Base-by-base conservation (phyloP, 2,797 vertebrate species). In the Rhyacichthys aspro region DNA sequence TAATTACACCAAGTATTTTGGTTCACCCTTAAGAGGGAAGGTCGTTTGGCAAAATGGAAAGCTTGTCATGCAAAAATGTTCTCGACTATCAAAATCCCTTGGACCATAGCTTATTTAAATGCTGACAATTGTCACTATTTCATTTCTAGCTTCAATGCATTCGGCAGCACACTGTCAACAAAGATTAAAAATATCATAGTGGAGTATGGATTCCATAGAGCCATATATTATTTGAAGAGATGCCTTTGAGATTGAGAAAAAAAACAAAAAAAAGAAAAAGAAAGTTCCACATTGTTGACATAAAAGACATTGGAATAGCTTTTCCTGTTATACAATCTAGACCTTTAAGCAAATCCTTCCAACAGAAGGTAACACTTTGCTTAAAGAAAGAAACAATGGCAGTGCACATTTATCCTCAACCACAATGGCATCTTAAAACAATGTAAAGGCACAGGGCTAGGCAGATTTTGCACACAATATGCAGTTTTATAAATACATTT, bases 1-100 rank as follows among this genome's bases (percentile, higher is more conserved):
- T 85, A 83, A 87, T 89, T 89, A 83, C 79, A 67, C 76, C 79
- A 61, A 39, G 50, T 72, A 76, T 81, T 66, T 55, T 65, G 66
- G 74, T 64, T 47, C 56, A 74, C 78, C 70, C 76, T 16, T 0
- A 76, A 68, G 81, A 84, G 16, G 15, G 60, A 70, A 80, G 75
- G 74, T 77, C 73, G 54, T 85, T 83, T 62, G 65, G 62, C 67
- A 63, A 78, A 80, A 82, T 65, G 47, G 82, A 82, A 83, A 47
- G 72, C 70, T 82, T 75, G 76, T 82, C 74, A 63, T n/a, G 19
- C 34, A 7, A 62, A 81, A 85, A 81, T 58, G 61, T 59, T 80
- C 44, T 62, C 59, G 18, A 70, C 71, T 55, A 66, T 76, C 70
- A 78, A 67, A 78, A 55, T 67, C 60, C 67, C 58, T 70, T 52